Base-by-base conservation (phyloP, 2,113 vertebrate genomes). In the Parotia lawesii region DNA sequence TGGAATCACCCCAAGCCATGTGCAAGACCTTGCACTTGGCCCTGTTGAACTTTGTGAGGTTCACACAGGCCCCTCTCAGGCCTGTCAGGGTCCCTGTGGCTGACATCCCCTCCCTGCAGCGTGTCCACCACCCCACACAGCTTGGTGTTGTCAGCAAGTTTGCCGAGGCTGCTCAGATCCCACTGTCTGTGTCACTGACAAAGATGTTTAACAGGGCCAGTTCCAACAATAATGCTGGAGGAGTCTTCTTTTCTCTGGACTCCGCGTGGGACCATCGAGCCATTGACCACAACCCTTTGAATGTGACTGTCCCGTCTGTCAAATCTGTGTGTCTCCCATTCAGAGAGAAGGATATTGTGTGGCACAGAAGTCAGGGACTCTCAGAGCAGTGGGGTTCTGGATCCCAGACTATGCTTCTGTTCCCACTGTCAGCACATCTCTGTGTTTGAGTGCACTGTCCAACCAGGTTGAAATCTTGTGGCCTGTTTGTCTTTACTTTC, bases 181-280 rank as follows among this genome's bases (percentile, higher is more conserved):
- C 40, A 6, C 29, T 31, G 19, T 20, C 35, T 6, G 3, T 25
- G 25, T 38, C n/a, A n/a, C 56, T 54, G 64, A 54, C n/a, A 47
- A n/a, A 54, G 16, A 3, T 29, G 38, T 38, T 77, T 18, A 77
- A 31, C 38, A 14, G 12, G 16, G 24, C 24, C 28, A 20, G 21
- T 40, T 4, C 33, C 40, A n/a, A 12, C 25, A 31, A 3, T 9
- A 56, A 31, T 0, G 1, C 25, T 17, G 5, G 58, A 65, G 35
- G 22, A 44, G 37, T 72, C 15, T 16, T 5, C 47, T 56, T 31
- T 27, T 37, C 25, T 37, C 50, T 42, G 14, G 6, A 35, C 40
- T 72, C 15, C 15, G 13, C 8, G 2, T 33, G 50, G 35, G 18
- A 38, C 48, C 31, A 19, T 27, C 0, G 6, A 65, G 42, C 42